phyloP scores from a whole-genome alignment of 2,888 invertebrate species.

The Lasioglossum figueresi region DNA sequence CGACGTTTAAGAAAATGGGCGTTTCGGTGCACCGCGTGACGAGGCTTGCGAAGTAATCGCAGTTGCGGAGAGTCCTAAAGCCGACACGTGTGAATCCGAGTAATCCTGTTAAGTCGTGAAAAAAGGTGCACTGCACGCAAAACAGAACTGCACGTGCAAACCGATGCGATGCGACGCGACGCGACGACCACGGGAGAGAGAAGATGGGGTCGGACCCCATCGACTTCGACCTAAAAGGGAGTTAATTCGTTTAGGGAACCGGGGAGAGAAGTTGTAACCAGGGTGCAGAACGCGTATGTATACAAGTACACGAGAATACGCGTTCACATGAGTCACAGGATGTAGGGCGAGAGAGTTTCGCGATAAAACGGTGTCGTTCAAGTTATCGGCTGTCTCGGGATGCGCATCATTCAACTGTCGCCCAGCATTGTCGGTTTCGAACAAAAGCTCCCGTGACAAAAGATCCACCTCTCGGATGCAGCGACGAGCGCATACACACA shows the following conservation, averaged over 20 bases:
- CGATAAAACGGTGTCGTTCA: slow-evolving; percentile 56
- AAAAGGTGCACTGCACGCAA: background rate
- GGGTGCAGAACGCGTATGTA: slow-evolving; percentile 18
- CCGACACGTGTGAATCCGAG: slow-evolving; percentile 20
- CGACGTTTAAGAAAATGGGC: background rate
- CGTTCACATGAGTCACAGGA: slow-evolving; percentile 63
- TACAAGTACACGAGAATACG: background rate
- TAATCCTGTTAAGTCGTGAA: slow-evolving; percentile 38
- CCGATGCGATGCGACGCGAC: background rate
- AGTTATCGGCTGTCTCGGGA: slow-evolving; percentile 43
- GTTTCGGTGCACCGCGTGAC: background rate
- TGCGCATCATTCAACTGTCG: slow-evolving; percentile 27
- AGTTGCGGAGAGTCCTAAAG: background rate
- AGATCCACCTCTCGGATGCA: background rate
- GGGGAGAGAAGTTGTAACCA: slow-evolving; percentile 31
- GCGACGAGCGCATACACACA: background rate
- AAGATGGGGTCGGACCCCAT: slow-evolving; percentile 64
- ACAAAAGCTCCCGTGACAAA: background rate
- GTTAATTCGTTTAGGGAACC: slow-evolving; percentile 70
- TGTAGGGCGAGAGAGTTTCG: slow-evolving; percentile 49
- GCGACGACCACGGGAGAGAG: background rate
- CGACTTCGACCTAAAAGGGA: slow-evolving; percentile 59
- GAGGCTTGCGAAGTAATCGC: background rate
- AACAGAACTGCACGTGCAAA: slow-evolving; percentile 3
- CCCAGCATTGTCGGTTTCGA: background rate